Percentiles rank a stretch among this genome's conserved stretches.
Evolutionary conservation across 2,888 invertebrate genomes (phyloP).

Genomic region (Luffia ferchaultella): DNA sequence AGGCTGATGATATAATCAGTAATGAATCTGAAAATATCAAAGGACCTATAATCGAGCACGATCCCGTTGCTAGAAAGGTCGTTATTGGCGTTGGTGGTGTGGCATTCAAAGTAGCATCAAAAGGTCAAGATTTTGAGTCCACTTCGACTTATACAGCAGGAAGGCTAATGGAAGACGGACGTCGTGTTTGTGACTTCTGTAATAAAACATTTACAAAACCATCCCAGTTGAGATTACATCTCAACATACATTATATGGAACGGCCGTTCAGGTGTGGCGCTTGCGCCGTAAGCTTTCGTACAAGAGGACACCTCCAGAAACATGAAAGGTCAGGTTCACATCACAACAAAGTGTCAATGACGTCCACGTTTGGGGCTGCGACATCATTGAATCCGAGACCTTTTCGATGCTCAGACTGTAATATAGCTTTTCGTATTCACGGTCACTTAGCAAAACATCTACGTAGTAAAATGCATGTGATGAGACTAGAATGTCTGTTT

Average conservation of each 20-base stretch:
- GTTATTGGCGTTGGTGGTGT: constrained; percentile 72
- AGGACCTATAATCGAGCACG: constrained; percentile 42
- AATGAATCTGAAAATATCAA: constrained; percentile 41
- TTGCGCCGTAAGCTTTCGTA: constrained; percentile 90
- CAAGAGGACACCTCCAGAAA: constrained; percentile 91
- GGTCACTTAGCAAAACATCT: constrained; percentile 97
- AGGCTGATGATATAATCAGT: constrained; percentile 27
- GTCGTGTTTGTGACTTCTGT: constrained; percentile 85
- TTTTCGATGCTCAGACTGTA: constrained; percentile 95
- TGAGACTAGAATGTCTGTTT: constrained; percentile 90
- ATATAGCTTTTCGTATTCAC: constrained; percentile 95
- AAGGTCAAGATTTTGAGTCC: constrained; percentile 57
- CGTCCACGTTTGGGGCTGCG: constrained; percentile 83
- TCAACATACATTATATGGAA: constrained; percentile 96
- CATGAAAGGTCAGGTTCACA: constrained; percentile 93
- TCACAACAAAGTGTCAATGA: constrained; percentile 91
- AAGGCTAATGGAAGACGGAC: constrained; percentile 74
- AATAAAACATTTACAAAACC: constrained; percentile 92
- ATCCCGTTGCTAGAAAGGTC: constrained; percentile 63
- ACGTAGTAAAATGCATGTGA: constrained; percentile 95
- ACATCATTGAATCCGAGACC: constrained; percentile 93
- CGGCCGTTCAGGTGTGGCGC: constrained; percentile 91
- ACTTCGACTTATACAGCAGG: constrained; percentile 51
- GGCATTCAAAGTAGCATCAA: constrained; percentile 61
- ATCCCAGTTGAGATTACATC: constrained; percentile 88